Percentiles rank a stretch among this genome's conserved stretches.
Evolutionary conservation across 2,113 vertebrate species (phyloP).

Genomic region (Pluvianellus socialis): DNA sequence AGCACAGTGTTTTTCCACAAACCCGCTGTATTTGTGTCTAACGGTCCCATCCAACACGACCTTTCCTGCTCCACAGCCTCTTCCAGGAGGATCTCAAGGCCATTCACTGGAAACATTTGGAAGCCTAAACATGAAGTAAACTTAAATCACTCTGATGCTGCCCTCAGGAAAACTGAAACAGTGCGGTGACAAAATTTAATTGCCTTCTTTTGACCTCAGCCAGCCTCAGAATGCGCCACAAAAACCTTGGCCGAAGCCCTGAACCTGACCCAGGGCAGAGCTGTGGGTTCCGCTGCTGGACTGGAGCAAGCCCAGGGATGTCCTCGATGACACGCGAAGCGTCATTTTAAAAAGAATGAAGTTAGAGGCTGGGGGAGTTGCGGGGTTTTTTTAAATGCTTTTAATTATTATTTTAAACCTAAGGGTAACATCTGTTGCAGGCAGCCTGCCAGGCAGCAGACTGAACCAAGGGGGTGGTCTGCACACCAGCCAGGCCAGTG

Average conservation of each 20-base stretch:
- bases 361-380: neutral
- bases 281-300: neutral
- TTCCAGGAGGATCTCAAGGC: neutral
- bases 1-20: neutral
- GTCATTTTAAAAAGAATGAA: neutral
- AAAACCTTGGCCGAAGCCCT: neutral
- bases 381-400: neutral
- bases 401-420: neutral
- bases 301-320: neutral
- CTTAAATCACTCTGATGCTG: neutral
- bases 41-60: neutral
- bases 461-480: neutral
- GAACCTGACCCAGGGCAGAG: fast-evolving
- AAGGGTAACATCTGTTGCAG: neutral
- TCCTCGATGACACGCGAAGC: neutral
- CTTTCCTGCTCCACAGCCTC: neutral
- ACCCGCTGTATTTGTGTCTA: neutral
- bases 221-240: neutral
- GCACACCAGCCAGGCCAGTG: neutral
- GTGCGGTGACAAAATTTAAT: neutral
- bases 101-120: neutral
- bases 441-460: neutral
- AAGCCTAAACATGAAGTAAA: neutral
- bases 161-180: neutral
- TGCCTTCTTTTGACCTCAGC: neutral